phyloP scores from a whole-genome alignment of 1,140 invertebrate genomes.

The Drosophila pandora region DNA sequence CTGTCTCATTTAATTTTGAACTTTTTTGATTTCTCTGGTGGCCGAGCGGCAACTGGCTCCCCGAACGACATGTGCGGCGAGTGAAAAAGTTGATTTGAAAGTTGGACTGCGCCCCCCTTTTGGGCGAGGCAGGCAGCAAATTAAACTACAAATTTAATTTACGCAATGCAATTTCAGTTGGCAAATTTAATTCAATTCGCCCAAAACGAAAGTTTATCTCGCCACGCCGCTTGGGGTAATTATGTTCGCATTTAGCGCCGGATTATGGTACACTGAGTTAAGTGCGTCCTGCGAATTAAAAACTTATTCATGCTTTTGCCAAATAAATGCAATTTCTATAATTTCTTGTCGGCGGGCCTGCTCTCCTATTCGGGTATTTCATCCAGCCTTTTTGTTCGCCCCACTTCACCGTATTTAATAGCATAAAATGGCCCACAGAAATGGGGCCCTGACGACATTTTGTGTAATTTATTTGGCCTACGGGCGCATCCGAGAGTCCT shows the following conservation, averaged over 20 bases:
- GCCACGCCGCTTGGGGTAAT: constrained; percentile 50
- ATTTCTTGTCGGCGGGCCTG: constrained; percentile 25
- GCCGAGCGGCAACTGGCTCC: constrained; percentile 20
- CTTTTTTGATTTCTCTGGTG: constrained; percentile 77
- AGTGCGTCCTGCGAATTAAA: constrained; percentile 58
- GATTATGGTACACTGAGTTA: constrained; percentile 44
- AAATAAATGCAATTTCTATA: constrained; percentile 62
- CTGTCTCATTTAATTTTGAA: constrained; percentile 69
- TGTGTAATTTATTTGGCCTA: constrained; percentile 79
- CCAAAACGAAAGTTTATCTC: constrained; percentile 50
- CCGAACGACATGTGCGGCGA: constrained; percentile 48
- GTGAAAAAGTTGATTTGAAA: constrained; percentile 69
- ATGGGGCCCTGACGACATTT: constrained; percentile 66
- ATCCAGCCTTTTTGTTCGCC: constrained; percentile 15
- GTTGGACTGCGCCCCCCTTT: constrained; percentile 33
- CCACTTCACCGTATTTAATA: constrained; percentile 61
- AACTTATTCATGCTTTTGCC: constrained; percentile 57
- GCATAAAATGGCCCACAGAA: constrained; percentile 77
- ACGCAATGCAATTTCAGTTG: constrained; percentile 67
- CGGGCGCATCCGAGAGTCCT: constrained; percentile 53
- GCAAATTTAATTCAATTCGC: constrained; percentile 66
- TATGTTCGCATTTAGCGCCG: constrained; percentile 58
- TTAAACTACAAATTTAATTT: constrained; percentile 74
- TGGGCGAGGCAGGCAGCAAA: constrained; percentile 36
- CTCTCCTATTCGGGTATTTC: not conserved